Percentiles rank a stretch among this genome's conserved stretches.
Conservation (phyloP, 2,888 invertebrate genomes). For the Calameuta filiformis region DNA sequence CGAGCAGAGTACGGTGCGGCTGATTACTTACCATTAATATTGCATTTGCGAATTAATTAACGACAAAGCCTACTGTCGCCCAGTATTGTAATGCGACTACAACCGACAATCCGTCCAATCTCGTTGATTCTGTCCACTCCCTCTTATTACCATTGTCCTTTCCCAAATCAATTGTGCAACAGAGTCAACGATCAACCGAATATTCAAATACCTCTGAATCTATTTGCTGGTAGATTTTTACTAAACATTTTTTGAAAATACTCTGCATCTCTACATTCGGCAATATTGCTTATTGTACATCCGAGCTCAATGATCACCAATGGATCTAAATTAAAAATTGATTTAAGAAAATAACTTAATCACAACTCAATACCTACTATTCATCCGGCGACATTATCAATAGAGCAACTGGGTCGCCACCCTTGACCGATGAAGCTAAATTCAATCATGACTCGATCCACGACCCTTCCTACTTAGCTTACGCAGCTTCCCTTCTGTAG, state of each 20-base stretch:
- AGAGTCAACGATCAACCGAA: background rate
- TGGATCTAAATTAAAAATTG: conserved; percentile 14
- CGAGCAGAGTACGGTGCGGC: conserved; percentile 29
- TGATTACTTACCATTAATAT: conserved; percentile 64
- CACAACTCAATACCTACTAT: conserved; percentile 16
- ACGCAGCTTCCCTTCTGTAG: background rate
- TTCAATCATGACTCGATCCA: conserved; percentile 27
- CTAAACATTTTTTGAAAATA: background rate
- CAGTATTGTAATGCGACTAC: conserved; percentile 42
- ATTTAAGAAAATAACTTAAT: conserved; percentile 24
- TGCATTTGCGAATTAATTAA: conserved; percentile 61
- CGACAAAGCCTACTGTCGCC: conserved; percentile 49
- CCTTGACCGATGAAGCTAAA: conserved; percentile 21
- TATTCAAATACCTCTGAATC: background rate
- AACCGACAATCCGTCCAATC: background rate
- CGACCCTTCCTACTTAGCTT: conserved; percentile 12
- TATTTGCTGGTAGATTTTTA: background rate
- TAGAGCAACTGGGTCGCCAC: conserved; percentile 6
- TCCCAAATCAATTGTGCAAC: conserved; percentile 52
- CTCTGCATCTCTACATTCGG: background rate
- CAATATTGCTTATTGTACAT: background rate
- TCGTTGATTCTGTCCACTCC: conserved; percentile 21
- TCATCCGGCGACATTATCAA: conserved; percentile 27
- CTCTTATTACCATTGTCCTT: conserved; percentile 37
- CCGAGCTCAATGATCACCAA: background rate